These are phyloP conservation scores for Lathronympha strigana DNA, from an alignment of 2,888 invertebrate species.

Conservation along the genomic window DNA sequence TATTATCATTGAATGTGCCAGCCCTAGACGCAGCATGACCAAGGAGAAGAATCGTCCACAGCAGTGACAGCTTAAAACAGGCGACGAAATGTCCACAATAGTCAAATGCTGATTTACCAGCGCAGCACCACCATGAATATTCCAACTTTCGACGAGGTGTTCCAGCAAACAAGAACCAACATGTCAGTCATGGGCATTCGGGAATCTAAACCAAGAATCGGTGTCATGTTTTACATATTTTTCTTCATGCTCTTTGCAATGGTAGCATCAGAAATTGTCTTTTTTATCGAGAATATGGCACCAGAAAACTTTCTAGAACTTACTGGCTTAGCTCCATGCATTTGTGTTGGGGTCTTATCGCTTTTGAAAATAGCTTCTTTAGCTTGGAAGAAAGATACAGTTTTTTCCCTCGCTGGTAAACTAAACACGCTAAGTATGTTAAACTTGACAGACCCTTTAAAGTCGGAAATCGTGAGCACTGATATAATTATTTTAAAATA, in stretches of 20 bases:
- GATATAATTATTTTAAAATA: conserved; percentile 57
- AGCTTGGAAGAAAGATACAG: conserved; percentile 52
- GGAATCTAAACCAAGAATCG: background rate
- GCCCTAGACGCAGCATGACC: too few relatives aligned
- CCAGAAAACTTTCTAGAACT: conserved; percentile 35
- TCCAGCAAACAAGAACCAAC: conserved; percentile 19
- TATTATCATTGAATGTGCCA: too few relatives aligned
- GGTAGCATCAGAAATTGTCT: conserved; percentile 9
- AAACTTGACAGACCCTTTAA: conserved; percentile 52
- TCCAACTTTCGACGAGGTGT: conserved; percentile 25
- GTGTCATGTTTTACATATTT: conserved; percentile 6
- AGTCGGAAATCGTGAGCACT: conserved; percentile 51
- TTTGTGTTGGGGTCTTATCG: conserved; percentile 22
- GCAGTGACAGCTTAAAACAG: background rate
- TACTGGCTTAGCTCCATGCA: conserved; percentile 30
- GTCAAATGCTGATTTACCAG: background rate
- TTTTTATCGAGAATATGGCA: conserved; percentile 28
- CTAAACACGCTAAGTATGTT: conserved; percentile 34
- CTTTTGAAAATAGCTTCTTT: conserved; percentile 28
- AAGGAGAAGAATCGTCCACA: too few relatives aligned
- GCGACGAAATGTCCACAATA: background rate
- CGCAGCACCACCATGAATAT: conserved; percentile 3
- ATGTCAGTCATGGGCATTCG: conserved; percentile 16
- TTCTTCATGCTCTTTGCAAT: background rate
- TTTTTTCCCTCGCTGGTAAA: conserved; percentile 54